Base-by-base conservation (phyloP, 1,140 invertebrate species). In the Heliconius hewitsoni region DNA sequence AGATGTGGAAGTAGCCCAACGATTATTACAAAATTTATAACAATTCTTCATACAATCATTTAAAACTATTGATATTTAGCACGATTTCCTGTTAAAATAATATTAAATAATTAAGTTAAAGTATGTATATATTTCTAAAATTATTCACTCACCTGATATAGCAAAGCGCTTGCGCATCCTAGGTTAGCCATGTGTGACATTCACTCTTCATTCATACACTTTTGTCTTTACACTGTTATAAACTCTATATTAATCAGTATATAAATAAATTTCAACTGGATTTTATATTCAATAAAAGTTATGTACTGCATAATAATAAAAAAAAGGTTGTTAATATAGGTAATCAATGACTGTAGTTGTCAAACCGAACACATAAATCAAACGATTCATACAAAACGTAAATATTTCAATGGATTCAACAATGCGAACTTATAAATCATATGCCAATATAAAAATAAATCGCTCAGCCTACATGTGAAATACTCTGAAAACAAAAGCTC, bases 401-500 rank as follows among this genome's bases (percentile, higher is more conserved):
- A 73, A 71, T 77, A 55, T 50, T 19, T 71, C 66, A 78, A 83
- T 79, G 82, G 82, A 87, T 79, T 84, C 85, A 85, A 89, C 87
- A 85, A 80, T 81, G 81, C 78, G 75, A 82, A 75, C 83, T 82
- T 82, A 93, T 94, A 92, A 93, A 93, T 94, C 90, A 93, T 93
- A 66, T 30, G 60, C 27, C 60, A 30, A 66, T 66, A 91, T 86
- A 91, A 92, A 93, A 93, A 94, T 93, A 93, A 92, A 92, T 93
- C 91, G 92, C 84, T 90, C 89, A 89, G 84, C 85, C 90, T 89
- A 87, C 88, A 94, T 93, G 92, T 92, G 92, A 93, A 94, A 94
- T 93, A 93, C 91, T 93, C 91, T 91, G 89, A 92, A 94, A 93
- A 93, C 92, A 93, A 94, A 93, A 92, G 91, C 83, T 90, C 89